A percentile compares a stretch with the other conserved stretches of the same genome.
phyloP scores from a whole-genome alignment of 37 sponge, comb jelly and placozoan species.

The Tethya wilhelma region DNA sequence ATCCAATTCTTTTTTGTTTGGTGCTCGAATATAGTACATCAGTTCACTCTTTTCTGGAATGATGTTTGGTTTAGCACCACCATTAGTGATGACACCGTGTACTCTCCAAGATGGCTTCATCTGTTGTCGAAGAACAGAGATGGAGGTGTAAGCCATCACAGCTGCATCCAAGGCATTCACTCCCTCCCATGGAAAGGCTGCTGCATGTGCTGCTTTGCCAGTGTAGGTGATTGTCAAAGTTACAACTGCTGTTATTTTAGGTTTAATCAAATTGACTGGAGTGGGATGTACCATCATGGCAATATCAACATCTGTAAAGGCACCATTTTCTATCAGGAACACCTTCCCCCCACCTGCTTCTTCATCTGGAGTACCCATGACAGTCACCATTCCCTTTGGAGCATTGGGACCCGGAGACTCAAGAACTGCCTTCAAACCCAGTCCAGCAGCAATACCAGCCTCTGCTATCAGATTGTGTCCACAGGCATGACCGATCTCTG shows the following conservation, averaged over 20 bases:
- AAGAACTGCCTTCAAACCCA: constrained; percentile 85
- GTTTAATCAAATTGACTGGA: constrained; percentile 2
- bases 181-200: constrained; percentile 89
- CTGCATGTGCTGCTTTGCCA: constrained; percentile 88
- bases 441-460: constrained; percentile 87
- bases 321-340: constrained; percentile 71
- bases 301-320: constrained; percentile 81
- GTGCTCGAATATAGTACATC: constrained; percentile 71
- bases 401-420: constrained; percentile 20
- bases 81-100: constrained; percentile 85
- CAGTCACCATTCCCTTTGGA: constrained; percentile 57
- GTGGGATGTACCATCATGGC: constrained; percentile 95
- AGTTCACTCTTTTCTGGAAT: constrained; percentile 72
- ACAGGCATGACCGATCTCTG: constrained; percentile 95
- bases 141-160: constrained; percentile 82
- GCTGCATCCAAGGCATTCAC: constrained; percentile 94
- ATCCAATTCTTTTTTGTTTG: constrained; percentile 56
- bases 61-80: constrained; percentile 89
- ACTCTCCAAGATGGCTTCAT: constrained; percentile 89
- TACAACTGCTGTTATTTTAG: constrained; percentile 14
- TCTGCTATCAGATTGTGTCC: constrained; percentile 97
- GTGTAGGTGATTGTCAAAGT: constrained; percentile 32
- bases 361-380: constrained; percentile 93
- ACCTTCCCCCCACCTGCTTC: constrained; percentile 88
- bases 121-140: constrained; percentile 88